Evolutionary conservation across 1,140 invertebrate genomes (phyloP).

Genomic region (Tetraneura akinire): DNA sequence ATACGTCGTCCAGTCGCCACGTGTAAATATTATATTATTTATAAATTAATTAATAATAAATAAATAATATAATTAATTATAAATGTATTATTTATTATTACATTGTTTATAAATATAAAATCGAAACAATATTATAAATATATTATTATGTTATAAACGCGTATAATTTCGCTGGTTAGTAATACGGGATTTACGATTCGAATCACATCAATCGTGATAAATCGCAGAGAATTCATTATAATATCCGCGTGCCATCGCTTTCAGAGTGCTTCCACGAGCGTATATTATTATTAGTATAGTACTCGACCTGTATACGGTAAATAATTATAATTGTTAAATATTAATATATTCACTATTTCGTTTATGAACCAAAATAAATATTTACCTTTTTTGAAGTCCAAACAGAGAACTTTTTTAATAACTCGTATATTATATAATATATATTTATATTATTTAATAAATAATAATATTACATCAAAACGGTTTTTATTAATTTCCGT

Average conservation of each 20-base stretch:
- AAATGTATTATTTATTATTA: too few species aligned
- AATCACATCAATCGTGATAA: neutral
- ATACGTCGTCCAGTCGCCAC: neutral
- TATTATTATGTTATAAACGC: slow-evolving; percentile 2
- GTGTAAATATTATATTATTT: slow-evolving; percentile 14
- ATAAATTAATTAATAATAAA: too few species aligned
- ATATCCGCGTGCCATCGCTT: neutral
- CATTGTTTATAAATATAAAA: too few species aligned
- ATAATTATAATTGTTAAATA: neutral
- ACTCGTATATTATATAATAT: too few species aligned
- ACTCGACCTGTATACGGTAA: neutral
- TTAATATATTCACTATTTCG: neutral
- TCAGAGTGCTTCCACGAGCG: slow-evolving; percentile 6
- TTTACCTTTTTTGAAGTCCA: too few species aligned
- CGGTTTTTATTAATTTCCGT: too few species aligned
- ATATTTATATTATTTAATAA: too few species aligned
- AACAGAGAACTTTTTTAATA: too few species aligned
- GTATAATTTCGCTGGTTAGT: slow-evolving; percentile 1
- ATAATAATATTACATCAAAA: too few species aligned
- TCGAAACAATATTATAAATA: too few species aligned
- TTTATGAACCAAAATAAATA: neutral
- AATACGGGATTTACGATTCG: neutral
- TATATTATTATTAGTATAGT: slow-evolving; percentile 2
- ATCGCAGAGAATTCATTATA: neutral
- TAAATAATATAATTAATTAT: too few species aligned